These are phyloP conservation scores for Hydrozoanthus gracilis DNA, from an alignment of 92 coral and sea anemone genomes.

Conservation along the genomic window DNA sequence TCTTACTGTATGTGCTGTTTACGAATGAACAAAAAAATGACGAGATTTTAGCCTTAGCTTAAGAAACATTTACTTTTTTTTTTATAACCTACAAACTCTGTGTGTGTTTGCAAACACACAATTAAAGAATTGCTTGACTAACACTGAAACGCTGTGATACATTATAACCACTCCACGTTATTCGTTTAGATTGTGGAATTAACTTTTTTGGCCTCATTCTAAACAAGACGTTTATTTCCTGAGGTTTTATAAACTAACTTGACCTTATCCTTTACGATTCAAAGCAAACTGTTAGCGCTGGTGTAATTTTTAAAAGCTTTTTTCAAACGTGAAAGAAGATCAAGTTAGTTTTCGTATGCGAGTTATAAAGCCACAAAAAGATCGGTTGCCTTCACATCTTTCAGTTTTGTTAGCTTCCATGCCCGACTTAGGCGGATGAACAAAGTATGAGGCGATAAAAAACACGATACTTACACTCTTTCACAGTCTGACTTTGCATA, in stretches of 20 bases:
- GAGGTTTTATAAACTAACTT: neutral
- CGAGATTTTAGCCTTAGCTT: too few relatives aligned
- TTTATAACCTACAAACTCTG: too few relatives aligned
- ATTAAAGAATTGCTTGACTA: too few relatives aligned
- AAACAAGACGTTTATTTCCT: neutral
- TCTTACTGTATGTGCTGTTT: too few relatives aligned
- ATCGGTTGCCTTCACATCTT: neutral
- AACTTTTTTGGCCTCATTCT: neutral
- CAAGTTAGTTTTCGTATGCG: neutral
- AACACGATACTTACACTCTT: conserved; percentile 33
- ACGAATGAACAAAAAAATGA: too few relatives aligned
- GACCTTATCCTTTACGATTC: neutral
- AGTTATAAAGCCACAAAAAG: neutral
- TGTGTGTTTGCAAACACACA: too few relatives aligned
- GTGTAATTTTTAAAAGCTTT: too few relatives aligned
- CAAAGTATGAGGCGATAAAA: neutral
- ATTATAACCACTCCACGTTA: too few relatives aligned
- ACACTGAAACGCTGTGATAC: too few relatives aligned
- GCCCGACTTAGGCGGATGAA: neutral
- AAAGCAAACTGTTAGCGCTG: neutral
- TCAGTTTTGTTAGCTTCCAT: neutral
- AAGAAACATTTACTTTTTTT: too few relatives aligned
- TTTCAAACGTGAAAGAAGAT: neutral
- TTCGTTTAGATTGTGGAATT: neutral
- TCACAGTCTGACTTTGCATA: conserved; percentile 40